Evolutionary conservation across 2,113 vertebrate species (phyloP), one percentile per base, ranked within the genome.

Genomic region (Spermophilus dauricus): DNA sequence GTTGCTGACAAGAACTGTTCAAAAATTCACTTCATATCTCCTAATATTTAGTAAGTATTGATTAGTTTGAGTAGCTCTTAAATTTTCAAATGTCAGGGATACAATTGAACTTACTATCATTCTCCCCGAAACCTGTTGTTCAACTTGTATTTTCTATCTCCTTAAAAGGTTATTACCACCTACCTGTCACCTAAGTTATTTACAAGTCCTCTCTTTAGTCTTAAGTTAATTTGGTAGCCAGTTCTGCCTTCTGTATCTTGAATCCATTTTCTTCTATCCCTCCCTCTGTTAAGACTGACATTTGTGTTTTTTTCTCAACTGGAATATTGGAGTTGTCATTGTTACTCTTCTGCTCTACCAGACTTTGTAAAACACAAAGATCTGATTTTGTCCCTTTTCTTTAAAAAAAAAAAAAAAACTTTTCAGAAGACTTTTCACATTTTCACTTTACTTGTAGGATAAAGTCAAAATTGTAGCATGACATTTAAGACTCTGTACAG

Each of bases 1-100:
- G 99, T 99, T 82, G 99, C 99, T 73, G 99, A 99, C 98, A 99
- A 99, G 98, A 99, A 99, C 98, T 99, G 99, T 96, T 99, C 99
- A 61, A 99, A 99, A 98, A 99, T 99, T 98, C 99, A 99, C 98
- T 99, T 99, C 98, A 99, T 99, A 95, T 99, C 99, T 13, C 99
- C 99, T 24, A 99, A 99, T 98, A 99, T 99, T 95, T 99, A 99
- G 99, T 99, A 98, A 99, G 99, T 98, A 96, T 92, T 86, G 48
- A 30, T 93, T 75, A 22, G 14, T 90, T 76, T 67, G 28, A 78
- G 56, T 72, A 61, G 20, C 32, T 95, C 7, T 48, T 67, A 18
- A 14, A 18, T 65, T 89, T 97, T 92, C n/a, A 94, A 95, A 56
- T 1, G 32, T 72, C 26, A 58, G 65, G 53, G 69, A 14, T 94